Conservation (phyloP, 2,888 invertebrate genomes). For the Thysanoteuthis rhombus region DNA sequence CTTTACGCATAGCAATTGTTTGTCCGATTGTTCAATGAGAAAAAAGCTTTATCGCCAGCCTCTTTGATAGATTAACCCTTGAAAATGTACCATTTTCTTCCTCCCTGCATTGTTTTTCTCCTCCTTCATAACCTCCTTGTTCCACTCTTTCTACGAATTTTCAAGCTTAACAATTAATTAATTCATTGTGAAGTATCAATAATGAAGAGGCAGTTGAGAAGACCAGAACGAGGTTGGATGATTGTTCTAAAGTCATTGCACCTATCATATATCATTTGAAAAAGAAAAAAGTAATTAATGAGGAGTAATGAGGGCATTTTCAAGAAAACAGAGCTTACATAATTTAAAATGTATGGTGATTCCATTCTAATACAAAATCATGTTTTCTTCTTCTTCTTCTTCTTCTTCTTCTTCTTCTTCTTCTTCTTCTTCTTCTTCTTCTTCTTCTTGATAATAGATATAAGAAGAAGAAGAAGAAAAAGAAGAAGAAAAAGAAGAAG, state of each 20-base stretch:
- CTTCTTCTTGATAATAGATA: too few relatives aligned
- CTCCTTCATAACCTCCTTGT: not conserved
- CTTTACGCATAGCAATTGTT: not conserved
- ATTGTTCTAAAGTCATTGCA: not conserved
- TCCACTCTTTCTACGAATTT: not conserved
- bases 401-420: too few relatives aligned
- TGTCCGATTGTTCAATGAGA: not conserved
- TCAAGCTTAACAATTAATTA: not conserved
- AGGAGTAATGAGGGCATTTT: not conserved
- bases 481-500: too few relatives aligned
- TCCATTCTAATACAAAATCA: too few relatives aligned
- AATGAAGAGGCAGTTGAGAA: not conserved
- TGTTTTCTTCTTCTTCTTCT: too few relatives aligned
- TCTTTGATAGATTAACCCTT: not conserved
- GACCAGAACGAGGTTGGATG: not conserved
- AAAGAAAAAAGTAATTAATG: not conserved
- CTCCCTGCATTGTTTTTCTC: not conserved
- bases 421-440: too few relatives aligned
- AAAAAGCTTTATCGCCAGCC: not conserved
- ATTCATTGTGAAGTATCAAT: not conserved
- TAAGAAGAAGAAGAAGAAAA: too few relatives aligned
- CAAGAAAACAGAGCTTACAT: not conserved
- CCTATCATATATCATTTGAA: not conserved
- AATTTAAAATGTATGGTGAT: too few relatives aligned
- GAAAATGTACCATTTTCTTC: not conserved